Conservation (phyloP, 2,113 vertebrate species). For the Thamnaconus septentrionalis region DNA sequence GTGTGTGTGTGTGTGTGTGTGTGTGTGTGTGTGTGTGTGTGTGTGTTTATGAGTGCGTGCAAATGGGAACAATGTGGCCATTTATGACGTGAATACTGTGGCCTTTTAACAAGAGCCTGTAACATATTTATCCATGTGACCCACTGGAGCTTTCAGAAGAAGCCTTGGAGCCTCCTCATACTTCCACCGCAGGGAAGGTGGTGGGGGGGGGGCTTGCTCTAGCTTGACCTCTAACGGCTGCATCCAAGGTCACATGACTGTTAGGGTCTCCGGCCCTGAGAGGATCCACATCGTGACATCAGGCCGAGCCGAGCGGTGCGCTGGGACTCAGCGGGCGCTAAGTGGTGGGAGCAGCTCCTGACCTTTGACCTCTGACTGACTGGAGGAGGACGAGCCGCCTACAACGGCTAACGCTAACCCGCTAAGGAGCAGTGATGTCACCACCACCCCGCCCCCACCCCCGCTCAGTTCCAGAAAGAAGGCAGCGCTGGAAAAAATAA, state of each 20-base stretch:
- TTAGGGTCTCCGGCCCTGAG: no score
- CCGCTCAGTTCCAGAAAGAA: conserved; percentile 47
- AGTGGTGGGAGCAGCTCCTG: conserved; percentile 22
- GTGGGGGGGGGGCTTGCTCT: no score
- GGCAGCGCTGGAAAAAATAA: conserved; percentile 41
- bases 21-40: conserved; percentile 16
- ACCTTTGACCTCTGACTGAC: conserved; percentile 35
- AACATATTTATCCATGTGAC: conserved; percentile 68
- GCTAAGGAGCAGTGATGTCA: conserved; percentile 65
- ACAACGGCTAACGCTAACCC: conserved; percentile 9
- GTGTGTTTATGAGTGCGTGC: conserved; percentile 30
- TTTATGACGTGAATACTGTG: conserved; percentile 60
- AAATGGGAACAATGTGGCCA: conserved; percentile 63
- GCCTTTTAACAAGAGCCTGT: conserved; percentile 61
- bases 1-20: no score
- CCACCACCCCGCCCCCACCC: conserved; percentile 4
- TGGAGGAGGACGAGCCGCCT: conserved; percentile 14
- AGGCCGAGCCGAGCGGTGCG: no score
- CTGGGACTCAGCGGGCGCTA: conserved; percentile 28
- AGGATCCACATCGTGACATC: no score
- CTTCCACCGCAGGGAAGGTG: no score
- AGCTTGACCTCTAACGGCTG: no score
- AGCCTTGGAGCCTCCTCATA: conserved; percentile 12
- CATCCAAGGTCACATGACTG: no score
- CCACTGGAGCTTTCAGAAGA: conserved; percentile 31